Evolutionary conservation across 2,113 vertebrate genomes (phyloP).

Genomic region (Vicugna pacos): DNA sequence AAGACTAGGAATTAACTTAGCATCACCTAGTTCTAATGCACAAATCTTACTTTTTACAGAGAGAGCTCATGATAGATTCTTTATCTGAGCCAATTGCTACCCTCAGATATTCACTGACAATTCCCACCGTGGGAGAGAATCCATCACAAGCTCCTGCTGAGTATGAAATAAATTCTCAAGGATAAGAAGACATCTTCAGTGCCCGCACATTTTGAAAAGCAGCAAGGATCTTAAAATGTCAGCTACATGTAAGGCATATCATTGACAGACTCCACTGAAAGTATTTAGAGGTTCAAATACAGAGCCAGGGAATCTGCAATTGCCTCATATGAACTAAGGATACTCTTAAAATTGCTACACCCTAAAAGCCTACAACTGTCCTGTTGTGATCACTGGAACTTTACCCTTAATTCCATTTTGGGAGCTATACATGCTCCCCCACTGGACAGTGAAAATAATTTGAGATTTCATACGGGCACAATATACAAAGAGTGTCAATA

Average conservation of each 20-base stretch:
- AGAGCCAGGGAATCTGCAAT: neutral
- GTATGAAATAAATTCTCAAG: slow-evolving; percentile 73
- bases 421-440: neutral
- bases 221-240: slow-evolving; percentile 69
- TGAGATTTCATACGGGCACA: neutral
- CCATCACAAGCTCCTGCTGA: slow-evolving; percentile 73
- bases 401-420: neutral
- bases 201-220: slow-evolving; percentile 62
- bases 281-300: slow-evolving; percentile 46
- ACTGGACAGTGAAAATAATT: neutral
- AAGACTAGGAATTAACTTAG: slow-evolving; percentile 41
- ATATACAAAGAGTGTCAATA: neutral
- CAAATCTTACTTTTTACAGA: slow-evolving; percentile 49
- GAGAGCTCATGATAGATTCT: slow-evolving; percentile 56
- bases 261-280: slow-evolving; percentile 58
- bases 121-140: slow-evolving; percentile 68
- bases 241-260: slow-evolving; percentile 38
- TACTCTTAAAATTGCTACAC: neutral
- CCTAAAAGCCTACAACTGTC: neutral
- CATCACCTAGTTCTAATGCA: slow-evolving; percentile 5
- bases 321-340: neutral
- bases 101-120: slow-evolving; percentile 56
- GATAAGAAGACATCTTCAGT: slow-evolving; percentile 65
- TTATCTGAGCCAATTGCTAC: slow-evolving; percentile 32
- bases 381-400: neutral